A percentile compares a stretch with the other conserved stretches of the same genome.
Evolutionary conservation across 2,797 vertebrate species (phyloP).

Genomic region (Etheostoma nigrum): DNA sequence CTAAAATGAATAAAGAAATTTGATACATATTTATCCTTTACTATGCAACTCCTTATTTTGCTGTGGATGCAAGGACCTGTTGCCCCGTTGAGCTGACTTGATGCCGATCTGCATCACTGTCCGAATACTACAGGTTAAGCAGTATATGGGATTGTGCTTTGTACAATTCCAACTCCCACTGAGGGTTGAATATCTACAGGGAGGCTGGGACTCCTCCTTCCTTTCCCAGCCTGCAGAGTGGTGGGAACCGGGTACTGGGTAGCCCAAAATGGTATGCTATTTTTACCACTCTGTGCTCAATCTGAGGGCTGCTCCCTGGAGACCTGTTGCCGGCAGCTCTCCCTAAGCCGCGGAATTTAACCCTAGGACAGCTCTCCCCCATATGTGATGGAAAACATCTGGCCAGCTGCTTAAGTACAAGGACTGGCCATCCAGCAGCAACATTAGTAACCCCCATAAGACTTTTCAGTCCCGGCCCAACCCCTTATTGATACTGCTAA

Average conservation of each 20-base stretch:
- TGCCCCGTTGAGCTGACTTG: not conserved
- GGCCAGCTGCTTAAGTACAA: constrained; percentile 78
- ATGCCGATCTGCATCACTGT: constrained; percentile 6
- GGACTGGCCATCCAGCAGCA: constrained; percentile 43
- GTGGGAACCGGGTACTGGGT: constrained; percentile 93
- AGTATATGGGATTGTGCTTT: constrained; percentile 29
- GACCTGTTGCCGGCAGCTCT: constrained; percentile 91
- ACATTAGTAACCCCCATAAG: constrained; percentile 9
- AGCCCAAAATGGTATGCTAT: constrained; percentile 91
- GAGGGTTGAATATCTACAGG: constrained; percentile 62
- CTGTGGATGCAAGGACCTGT: not conserved
- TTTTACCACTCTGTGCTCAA: constrained; percentile 93
- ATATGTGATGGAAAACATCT: constrained; percentile 96
- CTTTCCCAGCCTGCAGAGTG: constrained; percentile 94
- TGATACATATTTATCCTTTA: no score
- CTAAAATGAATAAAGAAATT: not conserved
- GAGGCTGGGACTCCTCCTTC: constrained; percentile 85
- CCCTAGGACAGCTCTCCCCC: constrained; percentile 87
- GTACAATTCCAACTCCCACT: constrained; percentile 64
- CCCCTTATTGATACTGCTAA: constrained; percentile 44
- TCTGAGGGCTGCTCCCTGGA: constrained; percentile 89
- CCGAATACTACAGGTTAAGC: constrained; percentile 1
- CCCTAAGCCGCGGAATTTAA: constrained; percentile 89
- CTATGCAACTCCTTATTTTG: not conserved
- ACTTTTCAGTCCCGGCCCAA: constrained; percentile 5